These are phyloP conservation scores for Conopomorpha cramerella DNA, from an alignment of 1,140 invertebrate genomes.

Conservation along the genomic window DNA sequence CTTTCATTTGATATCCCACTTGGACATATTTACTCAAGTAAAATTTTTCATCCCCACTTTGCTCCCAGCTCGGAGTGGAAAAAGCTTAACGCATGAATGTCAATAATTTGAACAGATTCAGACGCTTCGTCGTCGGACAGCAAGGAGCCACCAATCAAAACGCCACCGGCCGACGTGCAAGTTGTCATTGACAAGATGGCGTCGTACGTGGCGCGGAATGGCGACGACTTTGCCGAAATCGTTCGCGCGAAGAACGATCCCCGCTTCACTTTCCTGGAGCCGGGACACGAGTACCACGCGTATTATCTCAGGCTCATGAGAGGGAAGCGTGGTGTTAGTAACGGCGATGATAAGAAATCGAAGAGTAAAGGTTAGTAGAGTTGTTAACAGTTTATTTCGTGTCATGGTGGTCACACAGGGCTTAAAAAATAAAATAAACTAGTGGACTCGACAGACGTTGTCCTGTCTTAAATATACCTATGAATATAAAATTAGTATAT, in stretches of 20 bases:
- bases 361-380: slow-evolving; percentile 55
- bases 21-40: too few species aligned
- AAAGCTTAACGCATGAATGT: too few species aligned
- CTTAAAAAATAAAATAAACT: too few species aligned
- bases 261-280: slow-evolving; percentile 80
- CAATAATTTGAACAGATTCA: slow-evolving; percentile 23
- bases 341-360: slow-evolving; percentile 50
- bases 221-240: slow-evolving; percentile 87
- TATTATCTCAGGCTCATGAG: slow-evolving; percentile 72
- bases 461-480: too few species aligned
- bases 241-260: slow-evolving; percentile 86
- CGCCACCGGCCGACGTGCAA: slow-evolving; percentile 79
- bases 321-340: slow-evolving; percentile 22
- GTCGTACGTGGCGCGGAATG: slow-evolving; percentile 92
- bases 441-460: too few species aligned
- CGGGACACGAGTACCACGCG: slow-evolving; percentile 72
- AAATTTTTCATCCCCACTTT: too few species aligned
- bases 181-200: slow-evolving; percentile 96
- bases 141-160: slow-evolving; percentile 53
- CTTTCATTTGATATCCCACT: too few species aligned
- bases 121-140: slow-evolving; percentile 27
- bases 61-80: too few species aligned
- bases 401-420: too few species aligned
- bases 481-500: too few species aligned
- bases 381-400: too few species aligned